Evolutionary conservation across 1,140 invertebrate genomes (phyloP).

Genomic region (Coenobita brevimanus): DNA sequence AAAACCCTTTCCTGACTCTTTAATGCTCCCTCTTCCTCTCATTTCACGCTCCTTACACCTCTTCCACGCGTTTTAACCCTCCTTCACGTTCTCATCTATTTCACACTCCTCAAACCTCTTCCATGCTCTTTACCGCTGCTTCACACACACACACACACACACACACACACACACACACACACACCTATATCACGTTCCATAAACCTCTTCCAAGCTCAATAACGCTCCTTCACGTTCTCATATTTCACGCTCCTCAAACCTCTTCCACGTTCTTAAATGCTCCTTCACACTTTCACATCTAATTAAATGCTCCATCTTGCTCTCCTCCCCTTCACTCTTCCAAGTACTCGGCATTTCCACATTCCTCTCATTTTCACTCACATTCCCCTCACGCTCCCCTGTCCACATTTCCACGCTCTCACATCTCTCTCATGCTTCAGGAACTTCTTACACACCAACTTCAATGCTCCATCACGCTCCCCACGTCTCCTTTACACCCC

Average conservation of each 20-base stretch:
- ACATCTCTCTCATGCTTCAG: too few relatives aligned
- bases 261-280: background rate
- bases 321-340: background rate
- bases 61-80: too few relatives aligned
- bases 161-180: slow-evolving; percentile 12
- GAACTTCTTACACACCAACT: too few relatives aligned
- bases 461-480: too few relatives aligned
- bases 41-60: background rate
- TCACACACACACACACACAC: background rate
- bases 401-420: background rate
- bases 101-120: background rate
- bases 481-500: background rate
- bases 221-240: too few relatives aligned
- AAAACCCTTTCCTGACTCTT: too few relatives aligned
- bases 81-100: background rate
- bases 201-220: too few relatives aligned
- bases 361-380: background rate
- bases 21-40: background rate
- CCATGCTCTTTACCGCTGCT: too few relatives aligned
- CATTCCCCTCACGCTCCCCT: too few relatives aligned
- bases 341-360: background rate
- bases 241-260: background rate
- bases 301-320: background rate
- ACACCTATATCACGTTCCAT: background rate
- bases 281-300: background rate